A percentile compares a stretch with the other conserved stretches of the same genome.
These are phyloP conservation scores for Spondyliosoma cantharus DNA, from an alignment of 2,797 vertebrate genomes.

Conservation along the genomic window DNA sequence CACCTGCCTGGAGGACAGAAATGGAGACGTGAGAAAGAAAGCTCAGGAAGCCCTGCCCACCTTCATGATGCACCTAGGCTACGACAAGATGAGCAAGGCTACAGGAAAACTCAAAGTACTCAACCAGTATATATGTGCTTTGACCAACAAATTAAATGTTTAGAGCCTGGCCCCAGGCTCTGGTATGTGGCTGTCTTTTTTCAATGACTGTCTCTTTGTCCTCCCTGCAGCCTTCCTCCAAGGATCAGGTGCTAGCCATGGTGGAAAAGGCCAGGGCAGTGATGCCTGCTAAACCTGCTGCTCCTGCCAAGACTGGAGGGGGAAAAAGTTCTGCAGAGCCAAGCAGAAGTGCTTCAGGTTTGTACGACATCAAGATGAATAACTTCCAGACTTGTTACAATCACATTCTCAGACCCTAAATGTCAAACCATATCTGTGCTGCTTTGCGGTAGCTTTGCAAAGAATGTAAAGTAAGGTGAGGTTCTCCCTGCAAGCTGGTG, in stretches of 20 bases:
- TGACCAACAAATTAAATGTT: background rate
- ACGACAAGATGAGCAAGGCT: slow-evolving; percentile 96
- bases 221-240: slow-evolving; percentile 90
- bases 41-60: slow-evolving; percentile 95
- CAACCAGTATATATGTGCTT: background rate
- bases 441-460: background rate
- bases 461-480: background rate
- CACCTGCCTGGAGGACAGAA: slow-evolving; percentile 94
- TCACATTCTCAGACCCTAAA: background rate
- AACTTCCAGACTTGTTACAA: background rate
- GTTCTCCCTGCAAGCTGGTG: background rate
- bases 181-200: background rate
- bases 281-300: slow-evolving; percentile 93
- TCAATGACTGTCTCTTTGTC: background rate
- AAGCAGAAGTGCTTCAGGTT: slow-evolving; percentile 78
- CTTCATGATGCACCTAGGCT: slow-evolving; percentile 99
- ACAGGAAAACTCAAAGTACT: slow-evolving; percentile 94
- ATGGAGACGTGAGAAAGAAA: slow-evolving; percentile 96
- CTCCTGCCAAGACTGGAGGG: slow-evolving; percentile 82
- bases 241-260: slow-evolving; percentile 94
- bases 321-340: slow-evolving; percentile 67
- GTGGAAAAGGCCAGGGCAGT: slow-evolving; percentile 94
- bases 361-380: background rate
- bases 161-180: too few species aligned
- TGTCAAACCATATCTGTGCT: background rate